Evolutionary conservation across 1,140 invertebrate genomes (phyloP).

Genomic region (Drosophila repleta): DNA sequence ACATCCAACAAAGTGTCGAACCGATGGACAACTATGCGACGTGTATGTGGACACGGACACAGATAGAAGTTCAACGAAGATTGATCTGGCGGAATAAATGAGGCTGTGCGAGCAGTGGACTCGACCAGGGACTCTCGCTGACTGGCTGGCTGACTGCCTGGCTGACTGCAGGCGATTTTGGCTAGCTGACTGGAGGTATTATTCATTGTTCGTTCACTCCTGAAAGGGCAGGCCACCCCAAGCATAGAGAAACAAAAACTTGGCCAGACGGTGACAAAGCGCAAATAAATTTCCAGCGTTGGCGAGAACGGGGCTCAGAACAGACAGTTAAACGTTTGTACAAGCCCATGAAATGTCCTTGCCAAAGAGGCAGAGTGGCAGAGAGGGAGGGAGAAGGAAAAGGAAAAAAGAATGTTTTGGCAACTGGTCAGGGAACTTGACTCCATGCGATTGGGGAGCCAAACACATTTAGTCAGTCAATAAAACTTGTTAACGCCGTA

Average conservation of each 20-base stretch:
- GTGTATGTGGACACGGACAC: constrained; percentile 47
- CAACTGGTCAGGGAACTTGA: constrained; percentile 14
- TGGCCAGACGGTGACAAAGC: constrained; percentile 78
- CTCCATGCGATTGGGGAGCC: constrained; percentile 12
- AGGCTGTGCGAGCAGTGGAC: constrained; percentile 35
- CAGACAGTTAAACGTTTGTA: constrained; percentile 80
- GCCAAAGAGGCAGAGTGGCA: constrained; percentile 36
- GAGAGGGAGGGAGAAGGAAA: neutral
- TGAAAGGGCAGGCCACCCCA: constrained; percentile 38
- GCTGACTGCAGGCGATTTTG: constrained; percentile 71
- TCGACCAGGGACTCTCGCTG: constrained; percentile 27
- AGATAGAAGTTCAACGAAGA: constrained; percentile 74
- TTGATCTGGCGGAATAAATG: constrained; percentile 82
- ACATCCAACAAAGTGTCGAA: constrained; percentile 81
- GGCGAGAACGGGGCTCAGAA: constrained; percentile 31
- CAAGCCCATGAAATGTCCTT: constrained; percentile 80
- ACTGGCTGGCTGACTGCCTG: constrained; percentile 24
- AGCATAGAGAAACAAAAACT: constrained; percentile 57
- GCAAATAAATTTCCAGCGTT: constrained; percentile 69
- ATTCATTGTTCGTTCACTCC: constrained; percentile 66
- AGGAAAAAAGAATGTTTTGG: constrained; percentile 36
- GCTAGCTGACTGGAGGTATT: constrained; percentile 63
- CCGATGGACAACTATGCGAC: constrained; percentile 64
- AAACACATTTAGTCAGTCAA: constrained; percentile 79
- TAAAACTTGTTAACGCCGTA: constrained; percentile 82